Conservation (phyloP, 1,140 invertebrate species). For the Brachionus paranguensis region DNA sequence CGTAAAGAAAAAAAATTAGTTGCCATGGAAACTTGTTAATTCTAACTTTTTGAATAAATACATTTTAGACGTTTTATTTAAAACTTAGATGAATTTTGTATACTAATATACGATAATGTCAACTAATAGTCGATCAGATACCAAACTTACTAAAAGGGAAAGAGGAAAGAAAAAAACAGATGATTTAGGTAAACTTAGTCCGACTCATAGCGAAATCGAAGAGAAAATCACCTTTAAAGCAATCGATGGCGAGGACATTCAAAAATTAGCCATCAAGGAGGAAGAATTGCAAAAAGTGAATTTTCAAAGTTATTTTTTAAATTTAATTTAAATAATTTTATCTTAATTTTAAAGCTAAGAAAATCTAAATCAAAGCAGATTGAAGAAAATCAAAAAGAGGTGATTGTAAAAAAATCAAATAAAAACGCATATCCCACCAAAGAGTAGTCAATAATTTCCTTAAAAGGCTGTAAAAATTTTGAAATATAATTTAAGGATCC, state of each 20-base stretch:
- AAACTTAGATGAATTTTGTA: neutral
- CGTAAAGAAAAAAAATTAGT: neutral
- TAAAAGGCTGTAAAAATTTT: neutral
- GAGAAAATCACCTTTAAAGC: constrained; percentile 37
- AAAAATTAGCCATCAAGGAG: constrained; percentile 20
- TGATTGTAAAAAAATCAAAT: neutral
- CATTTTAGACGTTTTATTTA: neutral
- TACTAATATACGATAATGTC: neutral
- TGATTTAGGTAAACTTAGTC: constrained; percentile 20
- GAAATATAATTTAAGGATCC: neutral
- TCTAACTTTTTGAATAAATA: neutral
- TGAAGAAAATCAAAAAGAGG: neutral
- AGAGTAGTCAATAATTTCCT: neutral
- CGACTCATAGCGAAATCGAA: constrained; percentile 15
- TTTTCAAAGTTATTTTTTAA: neutral
- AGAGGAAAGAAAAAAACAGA: constrained; percentile 33
- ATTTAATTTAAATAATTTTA: neutral
- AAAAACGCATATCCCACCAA: neutral
- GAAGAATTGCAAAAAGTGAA: constrained; percentile 15
- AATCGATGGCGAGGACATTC: constrained; percentile 37
- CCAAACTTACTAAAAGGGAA: constrained; percentile 12
- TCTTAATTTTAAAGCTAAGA: neutral
- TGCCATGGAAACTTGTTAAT: neutral
- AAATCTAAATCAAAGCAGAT: neutral
- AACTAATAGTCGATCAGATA: constrained; percentile 7